Percentiles rank a stretch among this genome's conserved stretches.
Evolutionary conservation across 2,888 invertebrate species (phyloP).

Genomic region (Mechanitis messenoides): DNA sequence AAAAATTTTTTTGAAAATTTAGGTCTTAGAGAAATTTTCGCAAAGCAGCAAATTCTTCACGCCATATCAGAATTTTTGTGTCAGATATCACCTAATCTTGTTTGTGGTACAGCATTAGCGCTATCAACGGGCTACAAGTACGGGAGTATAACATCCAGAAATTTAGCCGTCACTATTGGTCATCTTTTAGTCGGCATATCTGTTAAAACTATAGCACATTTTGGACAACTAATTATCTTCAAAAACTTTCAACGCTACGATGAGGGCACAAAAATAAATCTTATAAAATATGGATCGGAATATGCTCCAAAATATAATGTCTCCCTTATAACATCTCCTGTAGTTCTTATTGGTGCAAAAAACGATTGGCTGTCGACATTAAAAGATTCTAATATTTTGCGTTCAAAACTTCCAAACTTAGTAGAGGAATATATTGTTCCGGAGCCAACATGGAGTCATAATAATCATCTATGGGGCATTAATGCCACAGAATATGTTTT

Average conservation of each 20-base stretch:
- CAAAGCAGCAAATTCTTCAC: constrained; percentile 66
- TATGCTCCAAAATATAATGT: constrained; percentile 59
- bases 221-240: constrained; percentile 64
- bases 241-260: constrained; percentile 57
- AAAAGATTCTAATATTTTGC: constrained; percentile 73
- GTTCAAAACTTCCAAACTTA: constrained; percentile 73
- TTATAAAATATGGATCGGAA: constrained; percentile 47
- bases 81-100: constrained; percentile 51
- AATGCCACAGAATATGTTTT: constrained; percentile 46
- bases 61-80: constrained; percentile 52
- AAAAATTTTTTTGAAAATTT: constrained; percentile 49
- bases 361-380: constrained; percentile 80
- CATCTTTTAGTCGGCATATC: constrained; percentile 76
- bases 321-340: constrained; percentile 49
- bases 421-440: constrained; percentile 77
- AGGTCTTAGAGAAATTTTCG: constrained; percentile 80
- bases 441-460: constrained; percentile 65
- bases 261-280: constrained; percentile 51
- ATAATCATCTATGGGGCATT: constrained; percentile 57
- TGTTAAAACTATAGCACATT: constrained; percentile 64
- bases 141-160: constrained; percentile 69
- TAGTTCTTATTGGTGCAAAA: constrained; percentile 51
- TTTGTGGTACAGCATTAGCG: constrained; percentile 77
- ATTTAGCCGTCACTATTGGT: constrained; percentile 70
- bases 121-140: constrained; percentile 75